phyloP scores from a whole-genome alignment of 2,797 vertebrate genomes.

The Neosalanx taihuensis region DNA sequence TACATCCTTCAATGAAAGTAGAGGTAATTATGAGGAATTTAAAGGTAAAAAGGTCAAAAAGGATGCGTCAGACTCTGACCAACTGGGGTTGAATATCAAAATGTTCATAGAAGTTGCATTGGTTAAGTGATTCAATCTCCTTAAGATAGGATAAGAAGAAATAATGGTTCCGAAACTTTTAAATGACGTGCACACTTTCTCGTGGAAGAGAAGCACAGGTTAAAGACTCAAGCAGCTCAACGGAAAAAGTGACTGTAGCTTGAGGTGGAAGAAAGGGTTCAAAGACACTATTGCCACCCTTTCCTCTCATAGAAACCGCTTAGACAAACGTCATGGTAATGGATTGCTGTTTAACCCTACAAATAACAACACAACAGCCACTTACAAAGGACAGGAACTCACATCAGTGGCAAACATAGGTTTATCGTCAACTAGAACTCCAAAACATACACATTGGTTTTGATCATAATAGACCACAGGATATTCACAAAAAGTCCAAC shows the following conservation, averaged over 20 bases:
- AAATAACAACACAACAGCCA: not conserved
- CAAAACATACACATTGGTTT: slow-evolving; percentile 30
- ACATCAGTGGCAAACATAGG: slow-evolving; percentile 25
- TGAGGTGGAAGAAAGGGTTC: not conserved
- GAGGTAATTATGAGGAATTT: slow-evolving; percentile 56
- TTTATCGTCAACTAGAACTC: slow-evolving; percentile 33
- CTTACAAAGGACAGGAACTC: slow-evolving; percentile 25
- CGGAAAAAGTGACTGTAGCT: not conserved
- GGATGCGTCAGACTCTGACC: slow-evolving; percentile 15
- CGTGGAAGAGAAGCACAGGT: not conserved
- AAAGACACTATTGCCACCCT: not conserved
- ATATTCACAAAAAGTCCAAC: slow-evolving; percentile 8
- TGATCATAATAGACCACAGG: slow-evolving; percentile 7
- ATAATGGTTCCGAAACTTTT: slow-evolving; percentile 1
- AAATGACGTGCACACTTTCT: not conserved
- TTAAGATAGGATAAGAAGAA: slow-evolving; percentile 7
- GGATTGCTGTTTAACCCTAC: not conserved
- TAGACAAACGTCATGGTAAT: not conserved
- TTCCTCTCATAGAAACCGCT: not conserved
- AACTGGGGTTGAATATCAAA: not conserved
- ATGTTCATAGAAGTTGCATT: not conserved
- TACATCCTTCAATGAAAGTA: slow-evolving; percentile 43
- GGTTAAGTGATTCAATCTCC: not conserved
- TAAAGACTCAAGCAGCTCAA: slow-evolving; percentile 3
- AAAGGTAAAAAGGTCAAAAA: slow-evolving; percentile 42